phyloP scores from a whole-genome alignment of 2,797 vertebrate genomes.

The Tokudaia tokunoshimensis region DNA sequence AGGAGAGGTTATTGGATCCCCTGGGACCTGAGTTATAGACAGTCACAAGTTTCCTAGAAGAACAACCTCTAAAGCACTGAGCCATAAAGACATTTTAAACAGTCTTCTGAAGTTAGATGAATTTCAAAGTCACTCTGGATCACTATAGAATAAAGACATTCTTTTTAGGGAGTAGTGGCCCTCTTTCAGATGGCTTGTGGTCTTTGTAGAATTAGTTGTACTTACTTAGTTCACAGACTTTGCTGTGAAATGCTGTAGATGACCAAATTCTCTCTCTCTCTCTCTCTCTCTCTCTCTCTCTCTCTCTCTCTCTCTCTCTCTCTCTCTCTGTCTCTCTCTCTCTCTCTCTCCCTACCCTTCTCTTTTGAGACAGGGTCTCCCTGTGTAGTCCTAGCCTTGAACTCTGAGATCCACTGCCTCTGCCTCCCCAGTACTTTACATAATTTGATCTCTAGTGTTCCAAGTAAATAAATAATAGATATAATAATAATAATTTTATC shows the following conservation, averaged over 20 bases:
- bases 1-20: neutral
- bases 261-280: neutral
- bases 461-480: neutral
- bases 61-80: neutral
- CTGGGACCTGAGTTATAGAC: neutral
- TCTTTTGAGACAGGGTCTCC: neutral
- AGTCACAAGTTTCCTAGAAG: neutral
- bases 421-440: neutral
- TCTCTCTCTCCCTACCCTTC: no score
- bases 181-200: neutral
- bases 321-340: neutral
- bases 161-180: constrained; percentile 6
- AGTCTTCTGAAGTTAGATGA: constrained; percentile 5
- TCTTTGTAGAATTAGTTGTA: constrained; percentile 6
- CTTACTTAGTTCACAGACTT: constrained; percentile 9
- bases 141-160: constrained; percentile 24
- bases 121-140: constrained; percentile 30
- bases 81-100: constrained; percentile 50
- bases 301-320: neutral
- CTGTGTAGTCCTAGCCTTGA: neutral
- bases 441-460: neutral
- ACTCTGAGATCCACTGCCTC: neutral
- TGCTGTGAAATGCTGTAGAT: neutral
- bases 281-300: no score
- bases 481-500: neutral